A percentile compares a stretch with the other conserved stretches of the same genome.
phyloP scores from a whole-genome alignment of 2,113 vertebrate genomes.

The Upupa epops region DNA sequence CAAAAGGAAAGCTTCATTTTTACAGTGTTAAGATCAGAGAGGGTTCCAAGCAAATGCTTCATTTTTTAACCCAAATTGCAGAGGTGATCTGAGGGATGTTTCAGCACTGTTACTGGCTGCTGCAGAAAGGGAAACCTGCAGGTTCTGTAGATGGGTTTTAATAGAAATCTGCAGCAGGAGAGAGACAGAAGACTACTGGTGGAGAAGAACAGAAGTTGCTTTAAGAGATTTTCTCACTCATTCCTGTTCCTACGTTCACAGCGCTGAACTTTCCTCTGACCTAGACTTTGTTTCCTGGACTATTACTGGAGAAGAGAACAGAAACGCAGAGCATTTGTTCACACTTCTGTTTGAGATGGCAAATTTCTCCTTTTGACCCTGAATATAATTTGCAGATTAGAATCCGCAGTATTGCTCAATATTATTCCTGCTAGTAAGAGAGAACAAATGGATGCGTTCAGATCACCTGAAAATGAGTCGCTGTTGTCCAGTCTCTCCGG shows the following conservation, averaged over 20 bases:
- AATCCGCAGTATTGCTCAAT: not conserved
- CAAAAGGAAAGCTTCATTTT: not conserved
- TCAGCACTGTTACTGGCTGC: not conserved
- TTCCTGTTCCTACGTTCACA: not conserved
- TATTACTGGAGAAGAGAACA: not conserved
- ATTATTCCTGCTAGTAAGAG: not conserved
- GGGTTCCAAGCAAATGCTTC: not conserved
- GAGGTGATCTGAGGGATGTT: not conserved
- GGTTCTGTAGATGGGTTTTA: not conserved
- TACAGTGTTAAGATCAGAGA: not conserved
- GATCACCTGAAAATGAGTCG: constrained; percentile 72
- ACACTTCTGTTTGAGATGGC: not conserved
- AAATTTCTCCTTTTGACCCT: not conserved
- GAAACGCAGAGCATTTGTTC: not conserved
- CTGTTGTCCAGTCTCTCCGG: constrained; percentile 2
- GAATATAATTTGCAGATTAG: not conserved
- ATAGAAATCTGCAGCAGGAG: not conserved
- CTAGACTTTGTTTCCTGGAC: not conserved
- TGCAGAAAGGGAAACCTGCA: not conserved
- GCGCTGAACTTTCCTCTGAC: not conserved
- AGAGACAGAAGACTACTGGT: not conserved
- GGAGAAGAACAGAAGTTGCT: not conserved
- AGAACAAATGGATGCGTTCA: constrained; percentile 70
- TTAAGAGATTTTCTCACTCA: not conserved
- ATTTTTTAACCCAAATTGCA: rapidly evolving